Percentiles rank a stretch among this genome's conserved stretches.
Evolutionary conservation across 2,888 invertebrate species (phyloP).

Genomic region (Cyaniris semiargus): DNA sequence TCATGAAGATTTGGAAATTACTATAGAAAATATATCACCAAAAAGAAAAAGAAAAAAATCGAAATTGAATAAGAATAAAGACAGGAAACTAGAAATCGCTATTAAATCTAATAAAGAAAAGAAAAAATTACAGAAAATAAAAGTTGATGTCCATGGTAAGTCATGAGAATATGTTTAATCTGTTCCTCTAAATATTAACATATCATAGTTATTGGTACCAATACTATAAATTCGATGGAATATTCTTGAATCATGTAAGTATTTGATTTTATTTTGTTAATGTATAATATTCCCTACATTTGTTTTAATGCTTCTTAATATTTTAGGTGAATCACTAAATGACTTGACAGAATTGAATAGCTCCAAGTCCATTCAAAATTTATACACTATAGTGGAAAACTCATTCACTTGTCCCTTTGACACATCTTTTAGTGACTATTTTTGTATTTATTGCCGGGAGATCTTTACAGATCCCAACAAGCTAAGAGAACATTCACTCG

Average conservation of each 20-base stretch:
- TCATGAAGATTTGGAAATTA: not conserved
- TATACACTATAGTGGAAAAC: slow-evolving; percentile 57
- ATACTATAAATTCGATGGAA: not conserved
- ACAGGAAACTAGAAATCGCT: not conserved
- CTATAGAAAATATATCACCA: not conserved
- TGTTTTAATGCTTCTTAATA: not conserved
- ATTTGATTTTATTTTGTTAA: not conserved
- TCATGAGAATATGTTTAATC: not conserved
- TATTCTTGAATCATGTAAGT: not conserved
- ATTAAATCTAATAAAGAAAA: not conserved
- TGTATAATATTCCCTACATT: not conserved
- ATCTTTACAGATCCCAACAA: slow-evolving; percentile 60
- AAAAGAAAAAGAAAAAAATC: slow-evolving; percentile 8
- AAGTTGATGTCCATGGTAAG: slow-evolving; percentile 18
- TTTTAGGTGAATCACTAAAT: slow-evolving; percentile 2
- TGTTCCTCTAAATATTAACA: not conserved
- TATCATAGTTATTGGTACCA: not conserved
- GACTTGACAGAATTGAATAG: not conserved
- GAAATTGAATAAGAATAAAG: slow-evolving; percentile 11
- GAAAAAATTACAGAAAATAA: not conserved
- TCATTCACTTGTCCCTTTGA: slow-evolving; percentile 67
- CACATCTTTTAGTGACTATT: slow-evolving; percentile 63
- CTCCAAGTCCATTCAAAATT: slow-evolving; percentile 51
- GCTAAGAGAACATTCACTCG: slow-evolving; percentile 58
- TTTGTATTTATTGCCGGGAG: slow-evolving; percentile 55